Base-by-base conservation (phyloP, 1,140 invertebrate species). In the Zeugodacus cucurbitae region DNA sequence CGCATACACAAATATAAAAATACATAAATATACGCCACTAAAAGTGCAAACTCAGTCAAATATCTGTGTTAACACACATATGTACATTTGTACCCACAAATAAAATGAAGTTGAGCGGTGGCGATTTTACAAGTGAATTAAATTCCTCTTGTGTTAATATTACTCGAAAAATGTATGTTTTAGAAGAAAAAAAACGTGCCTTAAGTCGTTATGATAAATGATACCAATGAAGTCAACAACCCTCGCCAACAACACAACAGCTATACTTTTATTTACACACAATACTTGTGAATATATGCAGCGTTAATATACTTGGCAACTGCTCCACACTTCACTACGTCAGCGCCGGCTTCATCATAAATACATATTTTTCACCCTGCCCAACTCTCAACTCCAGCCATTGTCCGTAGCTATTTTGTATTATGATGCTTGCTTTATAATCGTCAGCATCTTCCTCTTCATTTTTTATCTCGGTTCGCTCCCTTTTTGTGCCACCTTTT, bases 81-180 rank as follows among this genome's bases (percentile, higher is more conserved):
- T 5, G 14, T 70, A 48, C 41, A 48, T 29, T 17, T 4, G 48
- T 14, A 78, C n/a, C 0, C 44, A 62, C 26, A 26, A 26, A 26
- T 26, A 26, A 26, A 62, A 1, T 8, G 8, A 41, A 48, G 10
- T 20, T 34, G 22, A 48, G 22, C 29, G 10, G 22, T 48, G 26
- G 37, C 37, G 8, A 32, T 54, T 82, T 82, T 48, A 82, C 41
- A 82, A 44, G 26, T 78, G 41, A 82, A 82, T 82, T 82, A 82
- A 54, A 82, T 48, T 82, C 74, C 74, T 82, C 74, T 82, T 82
- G 74, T 82, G n/a, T 82, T 82, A 48, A 82, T 82, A 82, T 82
- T 26, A 54, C 74, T 82, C 41, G 37, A 48, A 82, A 82, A 82
- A 48, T 82, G 74, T 82, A n/a, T 82, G n/a, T 82, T 54, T 82